Conservation (phyloP, 2,888 invertebrate genomes). For the Vesta saturnalis region DNA sequence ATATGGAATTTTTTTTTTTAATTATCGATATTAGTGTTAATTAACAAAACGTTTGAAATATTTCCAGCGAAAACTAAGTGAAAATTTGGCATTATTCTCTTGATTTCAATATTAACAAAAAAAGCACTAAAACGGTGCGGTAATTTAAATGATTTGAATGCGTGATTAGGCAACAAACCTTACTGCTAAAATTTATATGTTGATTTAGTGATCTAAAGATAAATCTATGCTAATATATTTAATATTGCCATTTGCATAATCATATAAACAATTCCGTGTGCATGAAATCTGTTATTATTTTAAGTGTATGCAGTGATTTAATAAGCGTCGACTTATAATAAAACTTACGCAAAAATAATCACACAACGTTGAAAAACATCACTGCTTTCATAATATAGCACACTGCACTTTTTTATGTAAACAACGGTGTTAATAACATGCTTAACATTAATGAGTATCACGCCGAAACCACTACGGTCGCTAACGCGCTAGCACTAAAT, state of each 20-base stretch:
- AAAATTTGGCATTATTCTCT: no score
- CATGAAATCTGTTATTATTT: no score
- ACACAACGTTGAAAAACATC: slow-evolving; percentile 23
- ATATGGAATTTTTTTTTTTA: background rate
- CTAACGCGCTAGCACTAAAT: slow-evolving; percentile 62
- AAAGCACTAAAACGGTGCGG: no score
- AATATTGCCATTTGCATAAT: slow-evolving; percentile 1
- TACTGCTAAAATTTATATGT: background rate
- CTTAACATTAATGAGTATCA: slow-evolving; percentile 33
- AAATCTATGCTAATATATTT: slow-evolving; percentile 2
- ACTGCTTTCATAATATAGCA: slow-evolving; percentile 46
- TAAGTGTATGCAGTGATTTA: no score
- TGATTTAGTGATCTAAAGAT: background rate
- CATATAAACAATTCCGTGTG: background rate
- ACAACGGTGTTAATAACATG: slow-evolving; percentile 42
- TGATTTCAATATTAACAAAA: no score
- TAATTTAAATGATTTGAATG: background rate
- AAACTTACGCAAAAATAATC: no score
- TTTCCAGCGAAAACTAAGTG: no score
- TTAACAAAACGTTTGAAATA: no score
- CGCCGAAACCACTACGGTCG: slow-evolving; percentile 57
- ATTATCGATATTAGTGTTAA: background rate
- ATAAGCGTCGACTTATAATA: no score
- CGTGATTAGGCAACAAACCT: background rate
- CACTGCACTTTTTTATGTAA: slow-evolving; percentile 39